Evolutionary conservation across 2,888 invertebrate genomes (phyloP).

Genomic region (Masnerella sp.): DNA sequence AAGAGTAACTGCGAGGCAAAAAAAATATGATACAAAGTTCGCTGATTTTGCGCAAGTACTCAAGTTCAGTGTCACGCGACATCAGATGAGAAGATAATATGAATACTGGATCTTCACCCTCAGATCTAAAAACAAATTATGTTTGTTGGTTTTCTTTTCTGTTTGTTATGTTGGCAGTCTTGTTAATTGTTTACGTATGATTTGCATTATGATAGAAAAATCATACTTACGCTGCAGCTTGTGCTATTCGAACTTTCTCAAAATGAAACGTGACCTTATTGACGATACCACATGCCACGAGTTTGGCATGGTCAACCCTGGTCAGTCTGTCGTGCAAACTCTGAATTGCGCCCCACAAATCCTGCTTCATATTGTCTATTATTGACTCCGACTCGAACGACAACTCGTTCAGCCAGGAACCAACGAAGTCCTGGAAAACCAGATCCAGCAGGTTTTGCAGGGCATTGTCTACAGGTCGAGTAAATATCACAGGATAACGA

Average conservation of each 20-base stretch:
- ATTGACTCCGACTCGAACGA: constrained; percentile 83
- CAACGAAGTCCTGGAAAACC: constrained; percentile 87
- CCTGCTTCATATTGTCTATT: constrained; percentile 85
- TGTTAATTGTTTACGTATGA: too few relatives aligned
- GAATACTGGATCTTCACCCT: constrained; percentile 82
- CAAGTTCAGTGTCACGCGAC: constrained; percentile 86
- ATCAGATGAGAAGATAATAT: constrained; percentile 86
- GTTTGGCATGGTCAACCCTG: constrained; percentile 88
- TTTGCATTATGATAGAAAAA: too few relatives aligned
- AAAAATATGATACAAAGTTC: constrained; percentile 90
- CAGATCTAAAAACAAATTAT: constrained; percentile 60
- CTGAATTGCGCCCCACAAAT: constrained; percentile 89
- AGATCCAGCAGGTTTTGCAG: constrained; percentile 90
- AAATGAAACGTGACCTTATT: constrained; percentile 90
- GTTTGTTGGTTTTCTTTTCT: neutral
- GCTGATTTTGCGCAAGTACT: constrained; percentile 89
- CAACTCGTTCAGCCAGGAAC: constrained; percentile 86
- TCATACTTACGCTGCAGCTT: constrained; percentile 85
- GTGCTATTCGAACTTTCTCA: constrained; percentile 88
- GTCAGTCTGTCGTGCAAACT: constrained; percentile 86
- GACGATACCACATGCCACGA: constrained; percentile 90
- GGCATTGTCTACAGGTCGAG: constrained; percentile 89
- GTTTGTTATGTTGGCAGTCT: too few relatives aligned
- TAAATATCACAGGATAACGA: constrained; percentile 88
- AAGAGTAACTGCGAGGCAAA: constrained; percentile 88